A percentile compares a stretch with the other conserved stretches of the same genome.
Evolutionary conservation across 1,140 invertebrate genomes (phyloP).

Genomic region (Sesamia nonagrioides): DNA sequence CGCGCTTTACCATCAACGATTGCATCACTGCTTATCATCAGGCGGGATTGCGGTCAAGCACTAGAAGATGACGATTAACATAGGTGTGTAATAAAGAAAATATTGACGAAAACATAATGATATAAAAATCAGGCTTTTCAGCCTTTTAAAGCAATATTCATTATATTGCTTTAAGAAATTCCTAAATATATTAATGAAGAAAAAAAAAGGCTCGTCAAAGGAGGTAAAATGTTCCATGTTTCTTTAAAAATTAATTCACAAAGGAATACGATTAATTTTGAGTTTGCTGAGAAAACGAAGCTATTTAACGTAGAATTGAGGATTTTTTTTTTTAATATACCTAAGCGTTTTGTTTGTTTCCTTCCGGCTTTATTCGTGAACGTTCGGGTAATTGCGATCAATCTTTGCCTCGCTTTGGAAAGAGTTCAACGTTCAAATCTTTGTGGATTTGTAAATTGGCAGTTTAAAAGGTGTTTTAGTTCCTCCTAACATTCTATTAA

Average conservation of each 20-base stretch:
- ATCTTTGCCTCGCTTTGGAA: conserved; percentile 29
- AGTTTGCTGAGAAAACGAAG: not conserved
- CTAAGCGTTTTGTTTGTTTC: not conserved
- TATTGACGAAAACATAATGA: too few relatives aligned
- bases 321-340: conserved; percentile 34
- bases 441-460: conserved; percentile 7
- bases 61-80: too few relatives aligned
- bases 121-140: too few relatives aligned
- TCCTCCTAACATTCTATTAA: not conserved
- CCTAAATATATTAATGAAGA: not conserved
- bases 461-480: not conserved
- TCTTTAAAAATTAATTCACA: conserved; percentile 1
- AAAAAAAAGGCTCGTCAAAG: not conserved
- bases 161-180: too few relatives aligned
- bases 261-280: conserved; percentile 8
- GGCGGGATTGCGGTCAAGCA: too few relatives aligned
- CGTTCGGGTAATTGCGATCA: not conserved
- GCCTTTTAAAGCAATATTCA: too few relatives aligned
- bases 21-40: too few relatives aligned
- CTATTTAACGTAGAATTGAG: not conserved
- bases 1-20: too few relatives aligned
- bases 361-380: not conserved
- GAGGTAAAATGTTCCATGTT: not conserved
- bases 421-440: conserved; percentile 32
- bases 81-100: too few relatives aligned